These are phyloP conservation scores for Drosophila sproati DNA, from an alignment of 1,140 invertebrate species.

Conservation along the genomic window DNA sequence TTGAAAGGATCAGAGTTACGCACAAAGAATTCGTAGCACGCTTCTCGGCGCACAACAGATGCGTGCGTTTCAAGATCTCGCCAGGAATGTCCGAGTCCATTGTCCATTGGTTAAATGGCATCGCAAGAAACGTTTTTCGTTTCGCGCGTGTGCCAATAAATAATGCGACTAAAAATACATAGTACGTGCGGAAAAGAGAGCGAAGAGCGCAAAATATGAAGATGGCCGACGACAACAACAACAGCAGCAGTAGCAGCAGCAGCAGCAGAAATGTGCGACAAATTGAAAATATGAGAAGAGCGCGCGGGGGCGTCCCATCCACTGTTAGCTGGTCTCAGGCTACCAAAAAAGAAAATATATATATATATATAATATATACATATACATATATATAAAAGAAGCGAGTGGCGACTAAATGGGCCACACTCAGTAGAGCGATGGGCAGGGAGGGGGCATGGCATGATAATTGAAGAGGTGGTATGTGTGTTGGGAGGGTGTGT, in stretches of 20 bases:
- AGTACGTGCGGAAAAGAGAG: conserved; percentile 60
- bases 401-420: too few relatives aligned
- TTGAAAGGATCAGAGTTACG: background rate
- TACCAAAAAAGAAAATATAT: conserved; percentile 7
- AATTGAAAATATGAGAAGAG: conserved; percentile 37
- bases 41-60: conserved; percentile 39
- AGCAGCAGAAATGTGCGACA: conserved; percentile 4
- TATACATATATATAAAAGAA: too few relatives aligned
- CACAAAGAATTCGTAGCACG: conserved; percentile 18
- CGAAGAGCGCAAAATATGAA: conserved; percentile 13
- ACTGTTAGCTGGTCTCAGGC: background rate
- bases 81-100: background rate
- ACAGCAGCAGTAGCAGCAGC: background rate
- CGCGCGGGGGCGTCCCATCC: conserved; percentile 26
- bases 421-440: too few relatives aligned
- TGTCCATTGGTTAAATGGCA: conserved; percentile 32
- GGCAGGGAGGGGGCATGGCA: too few relatives aligned
- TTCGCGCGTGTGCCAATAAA: conserved; percentile 75
- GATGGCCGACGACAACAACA: background rate
- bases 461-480: background rate
- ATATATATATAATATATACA: too few relatives aligned
- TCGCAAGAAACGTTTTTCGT: conserved; percentile 38
- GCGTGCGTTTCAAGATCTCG: conserved; percentile 10
- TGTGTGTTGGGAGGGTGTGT: too few relatives aligned
- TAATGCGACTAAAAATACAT: conserved; percentile 75